Evolutionary conservation across 2,888 invertebrate species (phyloP).

Genomic region (Drosophila siamana): DNA sequence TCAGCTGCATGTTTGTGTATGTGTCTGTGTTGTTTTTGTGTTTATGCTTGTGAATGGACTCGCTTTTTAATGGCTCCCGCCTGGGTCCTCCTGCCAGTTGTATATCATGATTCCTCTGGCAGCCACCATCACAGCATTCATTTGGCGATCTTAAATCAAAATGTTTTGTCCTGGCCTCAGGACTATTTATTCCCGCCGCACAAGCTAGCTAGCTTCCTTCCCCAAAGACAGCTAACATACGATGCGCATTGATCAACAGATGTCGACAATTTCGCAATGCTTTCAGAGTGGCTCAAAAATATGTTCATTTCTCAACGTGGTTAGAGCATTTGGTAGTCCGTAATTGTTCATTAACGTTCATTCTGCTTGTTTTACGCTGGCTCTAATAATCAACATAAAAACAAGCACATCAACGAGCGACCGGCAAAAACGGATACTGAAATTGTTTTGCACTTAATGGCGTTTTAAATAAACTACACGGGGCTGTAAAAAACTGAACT

Average conservation of each 20-base stretch:
- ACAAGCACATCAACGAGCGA: slow-evolving; percentile 30
- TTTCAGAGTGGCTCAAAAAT: not conserved
- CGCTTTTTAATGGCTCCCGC: slow-evolving; percentile 63
- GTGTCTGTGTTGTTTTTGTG: slow-evolving; percentile 22
- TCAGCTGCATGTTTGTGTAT: slow-evolving; percentile 13
- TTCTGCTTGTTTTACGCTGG: slow-evolving; percentile 32
- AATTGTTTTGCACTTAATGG: slow-evolving; percentile 76
- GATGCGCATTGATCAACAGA: not conserved
- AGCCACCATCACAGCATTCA: slow-evolving; percentile 64
- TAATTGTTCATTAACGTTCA: not conserved
- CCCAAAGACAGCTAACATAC: not conserved
- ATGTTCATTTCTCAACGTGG: not conserved
- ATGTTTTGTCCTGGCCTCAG: slow-evolving; percentile 40
- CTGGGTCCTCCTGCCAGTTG: slow-evolving; percentile 46
- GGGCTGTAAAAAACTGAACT: slow-evolving; percentile 60
- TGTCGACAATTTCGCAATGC: not conserved
- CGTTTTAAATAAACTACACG: slow-evolving; percentile 77
- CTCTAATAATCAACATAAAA: slow-evolving; percentile 68
- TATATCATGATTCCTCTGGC: slow-evolving; percentile 72
- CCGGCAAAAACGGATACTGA: slow-evolving; percentile 53
- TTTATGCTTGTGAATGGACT: slow-evolving; percentile 32
- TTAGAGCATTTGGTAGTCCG: slow-evolving; percentile 44
- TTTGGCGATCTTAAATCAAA: slow-evolving; percentile 77
- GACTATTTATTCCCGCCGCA: slow-evolving; percentile 12
- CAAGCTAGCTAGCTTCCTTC: not conserved